These are phyloP conservation scores for Cydia fagiglandana DNA, from an alignment of 1,140 invertebrate genomes.

Conservation along the genomic window DNA sequence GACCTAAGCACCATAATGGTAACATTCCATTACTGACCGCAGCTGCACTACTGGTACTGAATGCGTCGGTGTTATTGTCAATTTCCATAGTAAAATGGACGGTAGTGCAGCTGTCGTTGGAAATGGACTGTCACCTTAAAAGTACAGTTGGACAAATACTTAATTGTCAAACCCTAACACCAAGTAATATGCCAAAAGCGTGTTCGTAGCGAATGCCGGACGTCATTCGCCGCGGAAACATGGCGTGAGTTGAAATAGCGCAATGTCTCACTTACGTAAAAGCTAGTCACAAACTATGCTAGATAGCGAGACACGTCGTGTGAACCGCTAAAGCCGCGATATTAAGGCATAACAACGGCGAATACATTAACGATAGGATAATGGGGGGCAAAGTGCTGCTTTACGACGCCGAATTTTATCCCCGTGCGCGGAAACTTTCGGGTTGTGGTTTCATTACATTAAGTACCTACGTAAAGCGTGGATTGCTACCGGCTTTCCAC, in stretches of 20 bases:
- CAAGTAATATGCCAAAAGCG: not conserved
- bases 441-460: constrained; percentile 13
- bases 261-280: not conserved
- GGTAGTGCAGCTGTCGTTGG: too few relatives aligned
- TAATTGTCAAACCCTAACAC: not conserved
- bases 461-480: not conserved
- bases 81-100: too few relatives aligned
- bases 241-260: not conserved
- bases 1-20: too few relatives aligned
- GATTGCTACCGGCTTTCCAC: not conserved
- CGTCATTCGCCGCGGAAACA: not conserved
- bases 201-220: not conserved
- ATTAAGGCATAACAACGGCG: constrained; percentile 3
- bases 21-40: too few relatives aligned
- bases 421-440: not conserved
- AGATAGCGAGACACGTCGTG: not conserved
- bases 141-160: too few relatives aligned
- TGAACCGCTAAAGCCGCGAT: not conserved
- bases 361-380: constrained; percentile 11
- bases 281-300: too few relatives aligned
- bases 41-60: too few relatives aligned
- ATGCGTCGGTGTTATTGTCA: too few relatives aligned
- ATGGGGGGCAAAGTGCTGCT: not conserved
- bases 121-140: too few relatives aligned
- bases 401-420: constrained; percentile 4